These are phyloP conservation scores for Chymomyza fuscimana DNA, from an alignment of 2,888 invertebrate species.

Conservation along the genomic window DNA sequence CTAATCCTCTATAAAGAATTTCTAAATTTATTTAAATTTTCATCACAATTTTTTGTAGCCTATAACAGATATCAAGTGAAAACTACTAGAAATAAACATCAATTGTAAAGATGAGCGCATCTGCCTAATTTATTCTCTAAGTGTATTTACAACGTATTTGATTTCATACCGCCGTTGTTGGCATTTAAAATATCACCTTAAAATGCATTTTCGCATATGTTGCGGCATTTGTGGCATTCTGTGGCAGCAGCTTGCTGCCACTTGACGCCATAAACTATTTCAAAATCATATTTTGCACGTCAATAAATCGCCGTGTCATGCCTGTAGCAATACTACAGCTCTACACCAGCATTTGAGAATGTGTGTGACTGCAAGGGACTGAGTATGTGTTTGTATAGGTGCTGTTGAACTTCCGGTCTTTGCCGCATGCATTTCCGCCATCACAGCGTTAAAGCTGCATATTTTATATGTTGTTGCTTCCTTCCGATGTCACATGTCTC, in stretches of 20 bases:
- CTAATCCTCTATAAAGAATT: no score
- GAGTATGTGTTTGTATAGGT: neutral
- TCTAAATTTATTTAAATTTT: no score
- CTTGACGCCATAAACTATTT: conserved; percentile 12
- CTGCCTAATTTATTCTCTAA: neutral
- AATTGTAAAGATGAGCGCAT: neutral
- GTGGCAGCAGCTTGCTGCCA: conserved; percentile 6
- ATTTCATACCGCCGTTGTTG: neutral
- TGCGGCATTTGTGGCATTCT: neutral
- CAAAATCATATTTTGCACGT: conserved; percentile 35
- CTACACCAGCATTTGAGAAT: neutral
- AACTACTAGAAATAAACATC: neutral
- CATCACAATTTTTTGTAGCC: no score
- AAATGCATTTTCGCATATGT: conserved; percentile 7
- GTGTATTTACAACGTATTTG: neutral
- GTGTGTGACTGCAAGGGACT: neutral
- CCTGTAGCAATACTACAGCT: neutral
- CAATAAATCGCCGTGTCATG: conserved; percentile 29
- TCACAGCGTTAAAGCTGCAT: conserved; percentile 15
- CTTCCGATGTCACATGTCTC: conserved; percentile 14
- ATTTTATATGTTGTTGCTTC: conserved; percentile 16
- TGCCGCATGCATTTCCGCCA: conserved; percentile 22
- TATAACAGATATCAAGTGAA: no score
- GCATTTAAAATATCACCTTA: neutral
- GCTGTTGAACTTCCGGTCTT: conserved; percentile 27